Conservation (phyloP, 2,797 vertebrate species). For the Aphelocoma californica region DNA sequence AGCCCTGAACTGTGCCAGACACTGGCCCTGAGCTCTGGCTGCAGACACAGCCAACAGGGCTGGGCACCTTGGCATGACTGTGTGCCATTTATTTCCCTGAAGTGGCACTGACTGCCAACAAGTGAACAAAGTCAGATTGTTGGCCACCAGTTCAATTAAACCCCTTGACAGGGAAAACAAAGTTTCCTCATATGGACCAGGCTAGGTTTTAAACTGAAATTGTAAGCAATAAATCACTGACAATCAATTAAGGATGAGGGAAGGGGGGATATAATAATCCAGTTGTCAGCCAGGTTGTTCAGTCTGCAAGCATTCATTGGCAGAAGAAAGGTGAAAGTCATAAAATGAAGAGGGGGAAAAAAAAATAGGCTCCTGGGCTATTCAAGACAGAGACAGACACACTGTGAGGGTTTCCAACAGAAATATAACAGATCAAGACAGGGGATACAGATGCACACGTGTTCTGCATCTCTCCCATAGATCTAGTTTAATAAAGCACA, state of each 20-base stretch:
- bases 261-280: background rate
- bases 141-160: background rate
- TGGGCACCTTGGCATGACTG: background rate
- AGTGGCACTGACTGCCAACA: background rate
- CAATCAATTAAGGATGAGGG: background rate
- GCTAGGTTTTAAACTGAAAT: background rate
- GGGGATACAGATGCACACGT: slow-evolving; percentile 17
- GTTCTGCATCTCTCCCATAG: slow-evolving; percentile 19
- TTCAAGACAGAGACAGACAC: background rate
- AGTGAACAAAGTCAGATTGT: background rate
- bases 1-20: background rate
- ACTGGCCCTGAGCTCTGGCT: background rate
- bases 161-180: background rate
- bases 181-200: background rate
- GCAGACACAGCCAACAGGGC: background rate
- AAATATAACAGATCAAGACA: slow-evolving; percentile 41
- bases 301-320: background rate
- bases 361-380: background rate
- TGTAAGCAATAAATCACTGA: background rate
- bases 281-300: background rate
- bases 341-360: background rate
- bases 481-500: slow-evolving; percentile 63
- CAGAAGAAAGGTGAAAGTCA: slow-evolving; percentile 8
- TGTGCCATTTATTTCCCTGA: background rate
- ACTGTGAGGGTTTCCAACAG: slow-evolving; percentile 19